Conservation (phyloP, 2,797 vertebrate species). For the Hapalemur alaotrensis region DNA sequence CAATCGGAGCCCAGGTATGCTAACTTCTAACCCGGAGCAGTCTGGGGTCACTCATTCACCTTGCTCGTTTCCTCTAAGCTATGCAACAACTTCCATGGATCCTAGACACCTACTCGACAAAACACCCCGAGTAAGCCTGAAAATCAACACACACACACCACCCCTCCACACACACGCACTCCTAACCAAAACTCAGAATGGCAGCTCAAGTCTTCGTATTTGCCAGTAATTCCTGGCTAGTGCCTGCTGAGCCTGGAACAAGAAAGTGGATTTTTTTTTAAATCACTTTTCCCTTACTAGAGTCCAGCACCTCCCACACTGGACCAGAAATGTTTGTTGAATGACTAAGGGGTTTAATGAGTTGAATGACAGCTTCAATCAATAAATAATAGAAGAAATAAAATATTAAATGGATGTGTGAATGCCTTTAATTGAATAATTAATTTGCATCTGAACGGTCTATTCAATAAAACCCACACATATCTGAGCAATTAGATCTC, state of each 20-base stretch:
- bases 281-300: not conserved
- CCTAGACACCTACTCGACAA: not conserved
- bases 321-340: not conserved
- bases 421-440: slow-evolving; percentile 29
- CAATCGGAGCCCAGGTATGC: not conserved
- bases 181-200: not conserved
- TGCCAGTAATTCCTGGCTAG: not conserved
- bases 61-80: not conserved
- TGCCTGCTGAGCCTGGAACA: not conserved
- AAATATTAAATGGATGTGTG: slow-evolving; percentile 19
- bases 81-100: not conserved
- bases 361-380: not conserved
- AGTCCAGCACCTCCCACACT: not conserved
- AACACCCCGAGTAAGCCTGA: not conserved
- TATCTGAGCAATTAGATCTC: not conserved
- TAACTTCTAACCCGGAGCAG: not conserved
- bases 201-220: not conserved
- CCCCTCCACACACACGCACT: not conserved
- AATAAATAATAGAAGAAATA: slow-evolving; percentile 21
- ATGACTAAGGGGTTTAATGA: not conserved
- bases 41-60: not conserved
- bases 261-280: not conserved
- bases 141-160: not conserved
- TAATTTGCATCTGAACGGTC: not conserved
- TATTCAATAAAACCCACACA: not conserved